phyloP scores from a whole-genome alignment of 2,888 invertebrate species.

The Acronicta aceris region DNA sequence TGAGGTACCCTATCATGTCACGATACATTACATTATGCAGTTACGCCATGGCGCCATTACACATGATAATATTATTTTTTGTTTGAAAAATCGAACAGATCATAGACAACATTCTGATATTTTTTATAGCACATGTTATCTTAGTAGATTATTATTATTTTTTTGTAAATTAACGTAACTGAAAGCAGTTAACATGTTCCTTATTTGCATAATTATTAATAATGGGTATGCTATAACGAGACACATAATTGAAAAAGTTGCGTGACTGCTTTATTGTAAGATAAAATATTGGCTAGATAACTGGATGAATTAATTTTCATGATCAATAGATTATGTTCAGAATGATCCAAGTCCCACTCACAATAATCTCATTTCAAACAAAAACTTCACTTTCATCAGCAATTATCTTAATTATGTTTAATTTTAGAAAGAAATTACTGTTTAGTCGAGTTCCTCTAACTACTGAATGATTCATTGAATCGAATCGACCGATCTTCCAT shows the following conservation, averaged over 20 bases:
- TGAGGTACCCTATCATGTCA: conserved; percentile 56
- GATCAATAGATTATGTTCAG: neutral
- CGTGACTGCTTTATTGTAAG: conserved; percentile 3
- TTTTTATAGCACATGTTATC: conserved; percentile 10
- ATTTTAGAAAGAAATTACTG: conserved; percentile 35
- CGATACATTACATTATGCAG: conserved; percentile 32
- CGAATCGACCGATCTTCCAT: conserved; percentile 45
- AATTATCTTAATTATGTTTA: conserved; percentile 52
- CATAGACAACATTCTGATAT: conserved; percentile 23
- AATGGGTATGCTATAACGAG: neutral
- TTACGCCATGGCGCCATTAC: conserved; percentile 33
- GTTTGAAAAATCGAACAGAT: conserved; percentile 24
- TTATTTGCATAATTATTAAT: conserved; percentile 9
- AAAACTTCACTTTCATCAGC: conserved; percentile 52
- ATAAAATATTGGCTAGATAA: neutral
- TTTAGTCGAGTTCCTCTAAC: conserved; percentile 45
- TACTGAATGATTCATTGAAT: conserved; percentile 62
- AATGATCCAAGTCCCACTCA: conserved; percentile 8
- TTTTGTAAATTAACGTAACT: conserved; percentile 1
- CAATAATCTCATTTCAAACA: conserved; percentile 17
- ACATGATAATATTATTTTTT: conserved; percentile 20
- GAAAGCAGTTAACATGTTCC: conserved; percentile 3
- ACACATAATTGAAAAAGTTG: conserved; percentile 15
- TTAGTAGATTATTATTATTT: conserved; percentile 12
- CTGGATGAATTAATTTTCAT: too few species aligned